A percentile compares a stretch with the other conserved stretches of the same genome.
Evolutionary conservation across 2,797 vertebrate species (phyloP).

Genomic region (Molossus alvarezi): DNA sequence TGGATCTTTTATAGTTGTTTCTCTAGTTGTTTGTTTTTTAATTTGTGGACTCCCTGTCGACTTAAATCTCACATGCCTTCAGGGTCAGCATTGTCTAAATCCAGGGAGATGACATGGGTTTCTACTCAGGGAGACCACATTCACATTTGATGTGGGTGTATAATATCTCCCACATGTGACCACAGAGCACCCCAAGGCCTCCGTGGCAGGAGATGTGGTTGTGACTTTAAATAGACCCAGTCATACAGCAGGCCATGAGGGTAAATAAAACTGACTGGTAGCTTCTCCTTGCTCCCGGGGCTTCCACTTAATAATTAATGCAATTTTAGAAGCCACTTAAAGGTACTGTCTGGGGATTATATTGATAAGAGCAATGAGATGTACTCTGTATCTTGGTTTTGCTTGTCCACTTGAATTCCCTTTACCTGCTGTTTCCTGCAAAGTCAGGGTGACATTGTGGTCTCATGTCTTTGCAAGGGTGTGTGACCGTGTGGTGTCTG

Average conservation of each 20-base stretch:
- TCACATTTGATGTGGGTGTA: conserved; percentile 74
- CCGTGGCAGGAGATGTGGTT: conserved; percentile 23
- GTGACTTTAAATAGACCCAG: conserved; percentile 22
- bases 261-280: conserved; percentile 3
- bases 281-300: neutral
- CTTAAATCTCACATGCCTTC: conserved; percentile 13
- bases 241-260: conserved; percentile 53
- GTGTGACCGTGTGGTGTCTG: neutral
- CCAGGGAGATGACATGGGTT: conserved; percentile 56
- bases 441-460: neutral
- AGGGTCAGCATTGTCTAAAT: conserved; percentile 31
- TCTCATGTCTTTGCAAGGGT: neutral
- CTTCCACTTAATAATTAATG: conserved; percentile 57
- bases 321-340: conserved; percentile 56
- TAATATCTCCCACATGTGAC: conserved; percentile 75
- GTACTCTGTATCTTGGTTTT: neutral
- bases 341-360: neutral
- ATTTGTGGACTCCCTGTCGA: neutral
- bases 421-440: neutral
- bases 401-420: conserved; percentile 5
- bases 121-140: conserved; percentile 58
- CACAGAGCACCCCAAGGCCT: conserved; percentile 46
- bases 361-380: neutral
- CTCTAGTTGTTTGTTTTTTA: neutral
- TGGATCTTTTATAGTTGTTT: neutral